Evolutionary conservation across 2,888 invertebrate genomes (phyloP), one percentile per base, ranked within the genome.

Genomic region (Trachelus stipa): DNA sequence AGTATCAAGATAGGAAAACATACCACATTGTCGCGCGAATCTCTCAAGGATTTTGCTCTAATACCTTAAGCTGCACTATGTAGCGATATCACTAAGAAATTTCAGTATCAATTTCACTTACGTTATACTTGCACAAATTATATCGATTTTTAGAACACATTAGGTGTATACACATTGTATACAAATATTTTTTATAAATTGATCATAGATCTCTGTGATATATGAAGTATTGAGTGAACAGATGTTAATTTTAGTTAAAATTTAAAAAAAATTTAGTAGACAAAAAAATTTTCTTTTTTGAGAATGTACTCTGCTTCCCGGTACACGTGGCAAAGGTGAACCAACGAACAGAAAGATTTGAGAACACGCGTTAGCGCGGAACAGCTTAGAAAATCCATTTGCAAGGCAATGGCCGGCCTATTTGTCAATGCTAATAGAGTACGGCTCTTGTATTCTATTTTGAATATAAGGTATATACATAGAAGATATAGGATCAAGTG

Each of bases 391-490:
- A 80, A 74, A 73, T 68, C 69, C 75, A 77, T 79, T 77, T 75
- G 77, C 40, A 78, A 76, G 77, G 69, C 75, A 78, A 78, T 71
- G 74, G 71, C 68, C 68, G n/a, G 40, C 11, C 76, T 76, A 76
- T 77, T 77, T 73, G 77, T 56, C 56, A 34, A 76, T 77, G 75
- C 73, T 37, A 77, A 79, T 79, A 74, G n/a, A 31, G 40, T 40
- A 6, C 2, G 40, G 12, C 15, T 40, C 40, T 40, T 40, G 40
- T 40, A 40, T 40, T 40, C 40, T 40, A 15, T 40, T 15, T 40
- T 40, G 40, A 40, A 40, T 40, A 40, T 15, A 40, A 40, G 40
- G 15, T 15, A 40, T 40, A 40, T 15, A 56, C 23, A 23, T 56
- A 56, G 56, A 56, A 56, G 56, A 2, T 56, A 23, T 56, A 56